Evolutionary conservation across 1,140 invertebrate species (phyloP).

Genomic region (Sminthurinus signatus): DNA sequence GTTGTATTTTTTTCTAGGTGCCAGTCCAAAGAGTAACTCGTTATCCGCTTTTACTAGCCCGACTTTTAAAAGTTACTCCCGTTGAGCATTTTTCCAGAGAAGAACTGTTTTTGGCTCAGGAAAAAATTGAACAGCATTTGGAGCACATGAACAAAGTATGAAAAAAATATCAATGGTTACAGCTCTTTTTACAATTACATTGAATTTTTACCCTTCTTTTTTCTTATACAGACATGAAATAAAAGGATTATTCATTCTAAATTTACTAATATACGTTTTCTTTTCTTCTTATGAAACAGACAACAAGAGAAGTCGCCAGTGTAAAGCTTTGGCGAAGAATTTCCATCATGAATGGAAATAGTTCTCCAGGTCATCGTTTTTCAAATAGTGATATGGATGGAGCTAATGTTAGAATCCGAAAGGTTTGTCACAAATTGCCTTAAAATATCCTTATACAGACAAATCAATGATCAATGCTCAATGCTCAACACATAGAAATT

Average conservation of each 20-base stretch:
- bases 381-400: slow-evolving; percentile 34
- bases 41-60: slow-evolving; percentile 82
- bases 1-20: slow-evolving; percentile 57
- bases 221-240: too few relatives aligned
- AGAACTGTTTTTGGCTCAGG: slow-evolving; percentile 70
- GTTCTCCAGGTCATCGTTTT: slow-evolving; percentile 20
- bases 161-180: too few relatives aligned
- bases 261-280: too few relatives aligned
- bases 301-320: slow-evolving; percentile 77
- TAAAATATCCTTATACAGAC: too few relatives aligned
- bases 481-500: too few relatives aligned
- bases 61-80: slow-evolving; percentile 86
- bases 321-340: slow-evolving; percentile 84
- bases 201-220: too few relatives aligned
- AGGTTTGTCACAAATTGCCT: slow-evolving; percentile 20
- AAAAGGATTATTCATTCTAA: too few relatives aligned
- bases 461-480: too few relatives aligned
- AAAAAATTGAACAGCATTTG: slow-evolving; percentile 85
- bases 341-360: slow-evolving; percentile 60
- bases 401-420: slow-evolving; percentile 35
- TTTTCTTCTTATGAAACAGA: slow-evolving; percentile 45
- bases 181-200: too few relatives aligned
- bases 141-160: slow-evolving; percentile 84
- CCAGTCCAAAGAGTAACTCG: slow-evolving; percentile 85
- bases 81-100: slow-evolving; percentile 64